Conservation (phyloP, 1,140 invertebrate species). For the Hyposmocoma kahamanoa region DNA sequence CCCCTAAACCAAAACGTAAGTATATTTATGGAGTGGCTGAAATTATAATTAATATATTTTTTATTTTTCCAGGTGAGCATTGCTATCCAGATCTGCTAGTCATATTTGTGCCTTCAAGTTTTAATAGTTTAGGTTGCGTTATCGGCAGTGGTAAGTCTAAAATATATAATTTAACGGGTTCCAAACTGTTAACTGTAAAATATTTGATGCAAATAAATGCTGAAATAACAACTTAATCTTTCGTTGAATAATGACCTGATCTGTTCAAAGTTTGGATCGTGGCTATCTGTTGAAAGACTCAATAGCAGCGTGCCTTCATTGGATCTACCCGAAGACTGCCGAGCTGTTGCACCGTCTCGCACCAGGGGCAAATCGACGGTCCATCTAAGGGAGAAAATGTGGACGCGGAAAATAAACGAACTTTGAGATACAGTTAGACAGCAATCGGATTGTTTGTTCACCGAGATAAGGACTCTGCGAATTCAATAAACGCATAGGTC, state of each 20-base stretch:
- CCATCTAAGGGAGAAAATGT: conserved; percentile 4
- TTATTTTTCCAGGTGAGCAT: conserved; percentile 56
- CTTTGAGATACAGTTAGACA: too few relatives aligned
- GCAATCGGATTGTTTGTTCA: too few relatives aligned
- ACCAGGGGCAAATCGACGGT: conserved; percentile 28
- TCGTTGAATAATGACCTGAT: conserved; percentile 53
- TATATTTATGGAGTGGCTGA: conserved; percentile 52
- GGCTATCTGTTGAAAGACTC: conserved; percentile 30
- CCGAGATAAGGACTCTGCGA: too few relatives aligned
- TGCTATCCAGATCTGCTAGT: conserved; percentile 19
- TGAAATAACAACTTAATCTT: conserved; percentile 48
- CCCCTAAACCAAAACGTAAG: conserved; percentile 93
- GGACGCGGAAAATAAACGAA: background rate
- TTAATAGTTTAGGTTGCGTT: conserved; percentile 36
- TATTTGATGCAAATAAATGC: conserved; percentile 63
- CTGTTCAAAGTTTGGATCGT: conserved; percentile 53
- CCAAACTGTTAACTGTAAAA: conserved; percentile 47
- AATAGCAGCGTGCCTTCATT: conserved; percentile 25
- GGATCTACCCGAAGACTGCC: conserved; percentile 32
- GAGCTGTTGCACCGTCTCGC: conserved; percentile 31
- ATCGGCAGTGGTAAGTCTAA: conserved; percentile 61
- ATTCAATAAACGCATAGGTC: too few relatives aligned
- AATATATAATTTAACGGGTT: conserved; percentile 63
- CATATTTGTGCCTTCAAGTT: conserved; percentile 28
- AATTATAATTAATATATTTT: conserved; percentile 37